These are phyloP conservation scores for Pimephales promelas DNA, from an alignment of 2,113 vertebrate species.

Conservation along the genomic window DNA sequence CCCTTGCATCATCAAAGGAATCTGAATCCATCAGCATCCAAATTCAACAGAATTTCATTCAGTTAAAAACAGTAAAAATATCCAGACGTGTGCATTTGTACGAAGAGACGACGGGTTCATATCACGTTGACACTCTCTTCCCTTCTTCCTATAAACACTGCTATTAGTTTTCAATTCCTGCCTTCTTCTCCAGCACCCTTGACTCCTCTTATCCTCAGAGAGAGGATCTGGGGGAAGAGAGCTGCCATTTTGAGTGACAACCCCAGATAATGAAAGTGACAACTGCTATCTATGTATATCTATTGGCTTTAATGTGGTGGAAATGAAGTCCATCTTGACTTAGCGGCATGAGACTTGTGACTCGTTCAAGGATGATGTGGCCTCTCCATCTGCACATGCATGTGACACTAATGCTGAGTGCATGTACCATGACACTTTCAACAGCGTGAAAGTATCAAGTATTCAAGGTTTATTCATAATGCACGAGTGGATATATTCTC, in stretches of 20 bases:
- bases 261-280: conserved; percentile 51
- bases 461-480: too few relatives aligned
- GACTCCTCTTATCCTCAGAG: conserved; percentile 8
- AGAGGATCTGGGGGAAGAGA: conserved; percentile 5
- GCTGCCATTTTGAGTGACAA: conserved; percentile 39
- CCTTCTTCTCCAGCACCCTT: conserved; percentile 19
- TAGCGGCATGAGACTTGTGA: conserved; percentile 5
- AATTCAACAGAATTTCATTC: not conserved
- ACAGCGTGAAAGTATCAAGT: too few relatives aligned
- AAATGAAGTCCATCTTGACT: conserved; percentile 31
- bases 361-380: not conserved
- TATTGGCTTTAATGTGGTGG: conserved; percentile 36
- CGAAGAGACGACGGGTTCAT: conserved; percentile 14
- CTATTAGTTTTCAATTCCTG: conserved; percentile 40
- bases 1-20: conserved; percentile 1
- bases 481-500: too few relatives aligned
- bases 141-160: conserved; percentile 24
- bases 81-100: not conserved
- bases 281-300: conserved; percentile 51
- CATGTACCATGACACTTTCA: not conserved
- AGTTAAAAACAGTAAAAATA: not conserved
- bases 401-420: conserved; percentile 3
- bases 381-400: conserved; percentile 22
- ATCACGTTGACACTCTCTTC: conserved; percentile 21
- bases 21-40: not conserved